These are phyloP conservation scores for Chaenocephalus aceratus DNA, from an alignment of 2,113 vertebrate genomes.

Conservation along the genomic window DNA sequence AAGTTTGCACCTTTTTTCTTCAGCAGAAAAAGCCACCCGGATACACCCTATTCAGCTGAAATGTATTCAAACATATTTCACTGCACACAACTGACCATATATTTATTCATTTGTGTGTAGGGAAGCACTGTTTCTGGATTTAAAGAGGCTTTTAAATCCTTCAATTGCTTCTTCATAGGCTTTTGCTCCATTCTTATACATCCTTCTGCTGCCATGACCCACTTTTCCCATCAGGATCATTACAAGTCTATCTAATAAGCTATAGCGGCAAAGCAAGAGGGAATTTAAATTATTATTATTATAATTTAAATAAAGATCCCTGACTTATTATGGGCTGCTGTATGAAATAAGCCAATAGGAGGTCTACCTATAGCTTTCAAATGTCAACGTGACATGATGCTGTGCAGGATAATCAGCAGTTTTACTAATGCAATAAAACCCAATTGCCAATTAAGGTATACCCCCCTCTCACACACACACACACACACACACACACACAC, in stretches of 20 bases:
- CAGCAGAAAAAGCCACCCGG: not conserved
- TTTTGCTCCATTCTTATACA: slow-evolving; percentile 10
- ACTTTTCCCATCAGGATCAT: slow-evolving; percentile 41
- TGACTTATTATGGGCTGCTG: slow-evolving; percentile 36
- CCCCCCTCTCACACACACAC: not conserved
- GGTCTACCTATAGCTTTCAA: slow-evolving; percentile 37
- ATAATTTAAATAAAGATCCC: slow-evolving; percentile 52
- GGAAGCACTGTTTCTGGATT: not conserved
- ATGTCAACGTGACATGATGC: slow-evolving; percentile 39
- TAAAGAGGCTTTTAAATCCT: not conserved
- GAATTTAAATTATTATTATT: slow-evolving; percentile 33
- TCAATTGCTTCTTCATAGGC: slow-evolving; percentile 22
- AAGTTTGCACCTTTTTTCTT: too few species aligned
- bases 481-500: not conserved
- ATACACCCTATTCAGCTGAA: not conserved
- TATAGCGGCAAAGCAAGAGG: slow-evolving; percentile 22
- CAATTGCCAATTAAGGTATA: slow-evolving; percentile 62
- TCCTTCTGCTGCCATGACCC: slow-evolving; percentile 25
- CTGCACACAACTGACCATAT: not conserved
- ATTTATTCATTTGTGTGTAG: not conserved
- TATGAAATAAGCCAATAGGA: slow-evolving; percentile 39
- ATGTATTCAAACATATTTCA: not conserved
- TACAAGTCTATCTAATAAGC: slow-evolving; percentile 46
- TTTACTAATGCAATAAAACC: slow-evolving; percentile 75
- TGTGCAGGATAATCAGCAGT: slow-evolving; percentile 70